These are phyloP conservation scores for Eupithecia subfuscata DNA, from an alignment of 2,888 invertebrate species.

Conservation along the genomic window DNA sequence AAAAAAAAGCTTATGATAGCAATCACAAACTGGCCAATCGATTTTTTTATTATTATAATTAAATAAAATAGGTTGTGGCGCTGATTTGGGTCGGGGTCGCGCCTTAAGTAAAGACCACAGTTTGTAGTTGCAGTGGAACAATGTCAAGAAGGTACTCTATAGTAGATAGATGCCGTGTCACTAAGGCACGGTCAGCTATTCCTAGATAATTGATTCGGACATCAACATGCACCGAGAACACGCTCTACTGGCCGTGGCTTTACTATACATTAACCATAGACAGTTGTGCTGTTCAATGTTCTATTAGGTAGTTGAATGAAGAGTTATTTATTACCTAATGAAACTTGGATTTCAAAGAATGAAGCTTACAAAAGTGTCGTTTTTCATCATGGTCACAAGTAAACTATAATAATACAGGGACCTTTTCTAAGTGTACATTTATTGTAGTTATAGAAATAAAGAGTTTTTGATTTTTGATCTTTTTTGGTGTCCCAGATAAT, in stretches of 20 bases:
- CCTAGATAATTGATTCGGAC: conserved; percentile 31
- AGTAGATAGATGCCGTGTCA: conserved; percentile 15
- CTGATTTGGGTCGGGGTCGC: too few species aligned
- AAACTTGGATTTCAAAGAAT: not conserved
- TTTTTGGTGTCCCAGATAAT: too few species aligned
- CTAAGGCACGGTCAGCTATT: conserved; percentile 13
- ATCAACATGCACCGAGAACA: conserved; percentile 23
- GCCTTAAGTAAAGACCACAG: not conserved
- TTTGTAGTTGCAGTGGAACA: not conserved
- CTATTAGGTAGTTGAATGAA: not conserved
- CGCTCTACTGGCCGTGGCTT: conserved; percentile 1
- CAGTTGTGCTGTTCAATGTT: not conserved
- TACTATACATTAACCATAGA: not conserved
- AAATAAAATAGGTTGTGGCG: too few species aligned
- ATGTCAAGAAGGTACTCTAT: not conserved
- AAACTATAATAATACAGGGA: too few species aligned
- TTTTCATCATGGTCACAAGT: too few species aligned
- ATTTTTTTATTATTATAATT: too few species aligned
- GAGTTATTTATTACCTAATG: not conserved
- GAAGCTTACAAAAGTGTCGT: not conserved
- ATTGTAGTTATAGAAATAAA: too few species aligned
- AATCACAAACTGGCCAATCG: too few species aligned
- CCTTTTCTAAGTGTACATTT: too few species aligned
- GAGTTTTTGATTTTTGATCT: too few species aligned
- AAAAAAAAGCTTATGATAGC: too few species aligned